Conservation (phyloP, 2,888 invertebrate species). For the Stegophylla sp. region DNA sequence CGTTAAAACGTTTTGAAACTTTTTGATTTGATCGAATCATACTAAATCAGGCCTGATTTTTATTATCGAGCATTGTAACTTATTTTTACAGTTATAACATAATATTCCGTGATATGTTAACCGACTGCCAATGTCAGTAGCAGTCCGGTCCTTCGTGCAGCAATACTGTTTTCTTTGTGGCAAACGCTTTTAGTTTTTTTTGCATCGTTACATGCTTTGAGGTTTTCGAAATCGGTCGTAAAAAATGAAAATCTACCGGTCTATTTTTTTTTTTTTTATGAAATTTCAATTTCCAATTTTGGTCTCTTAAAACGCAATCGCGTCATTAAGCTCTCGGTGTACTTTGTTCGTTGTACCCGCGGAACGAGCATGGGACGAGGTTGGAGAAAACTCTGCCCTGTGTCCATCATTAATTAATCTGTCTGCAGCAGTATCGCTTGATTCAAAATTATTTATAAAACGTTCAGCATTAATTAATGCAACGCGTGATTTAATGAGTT, state of each 20-base stretch:
- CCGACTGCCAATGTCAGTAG: background rate
- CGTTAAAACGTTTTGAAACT: too few relatives aligned
- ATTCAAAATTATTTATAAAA: background rate
- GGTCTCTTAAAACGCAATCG: background rate
- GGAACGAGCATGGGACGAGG: too few relatives aligned
- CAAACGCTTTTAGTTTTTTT: constrained; percentile 13
- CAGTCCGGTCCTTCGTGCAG: too few relatives aligned
- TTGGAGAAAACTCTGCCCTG: background rate
- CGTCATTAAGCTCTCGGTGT: background rate
- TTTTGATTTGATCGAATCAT: too few relatives aligned
- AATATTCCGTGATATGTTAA: background rate
- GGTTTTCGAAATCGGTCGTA: background rate
- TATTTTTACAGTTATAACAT: too few relatives aligned
- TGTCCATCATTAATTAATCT: background rate
- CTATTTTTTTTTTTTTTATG: background rate
- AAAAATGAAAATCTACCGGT: constrained; percentile 8
- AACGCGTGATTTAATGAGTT: background rate
- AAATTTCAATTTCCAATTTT: constrained; percentile 2
- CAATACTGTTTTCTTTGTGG: background rate
- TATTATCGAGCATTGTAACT: too few relatives aligned
- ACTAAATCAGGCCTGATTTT: too few relatives aligned
- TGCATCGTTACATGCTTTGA: too few relatives aligned
- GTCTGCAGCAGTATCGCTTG: background rate
- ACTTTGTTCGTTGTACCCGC: constrained; percentile 12
- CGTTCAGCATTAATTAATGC: background rate